Evolutionary conservation across 2,888 invertebrate species (phyloP).

Genomic region (Neuroscelio doddi): DNA sequence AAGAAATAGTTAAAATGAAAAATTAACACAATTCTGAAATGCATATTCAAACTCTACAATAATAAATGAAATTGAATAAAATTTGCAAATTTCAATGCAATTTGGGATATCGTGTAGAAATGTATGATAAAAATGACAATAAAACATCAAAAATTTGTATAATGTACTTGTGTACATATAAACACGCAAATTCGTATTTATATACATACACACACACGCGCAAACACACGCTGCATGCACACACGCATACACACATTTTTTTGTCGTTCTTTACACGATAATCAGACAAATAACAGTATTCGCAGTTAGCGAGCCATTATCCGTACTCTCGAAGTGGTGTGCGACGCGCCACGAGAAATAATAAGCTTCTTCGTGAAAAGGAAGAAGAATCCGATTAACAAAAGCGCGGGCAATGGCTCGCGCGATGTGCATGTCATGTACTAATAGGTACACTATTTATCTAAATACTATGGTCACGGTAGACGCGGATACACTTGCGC

Average conservation of each 20-base stretch:
- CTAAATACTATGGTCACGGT: conserved; percentile 59
- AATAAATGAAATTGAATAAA: too few species aligned
- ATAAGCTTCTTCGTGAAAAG: neutral
- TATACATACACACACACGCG: conserved; percentile 47
- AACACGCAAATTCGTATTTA: conserved; percentile 38
- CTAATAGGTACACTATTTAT: conserved; percentile 60
- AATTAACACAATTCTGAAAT: too few species aligned
- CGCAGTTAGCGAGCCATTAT: conserved; percentile 40
- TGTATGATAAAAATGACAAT: neutral
- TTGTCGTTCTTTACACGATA: conserved; percentile 68
- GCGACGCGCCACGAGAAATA: neutral
- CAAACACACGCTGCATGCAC: too few species aligned
- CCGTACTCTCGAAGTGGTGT: conserved; percentile 11
- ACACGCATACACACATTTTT: conserved; percentile 54
- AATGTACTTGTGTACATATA: conserved; percentile 28
- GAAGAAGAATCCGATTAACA: conserved; percentile 7
- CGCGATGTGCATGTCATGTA: conserved; percentile 51
- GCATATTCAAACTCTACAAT: too few species aligned
- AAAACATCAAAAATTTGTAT: conserved; percentile 20
- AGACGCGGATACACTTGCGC: conserved; percentile 52
- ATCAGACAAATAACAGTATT: conserved; percentile 69
- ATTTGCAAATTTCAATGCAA: too few species aligned
- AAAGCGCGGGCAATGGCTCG: conserved; percentile 31
- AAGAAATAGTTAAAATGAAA: too few species aligned
- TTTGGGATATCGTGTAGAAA: too few species aligned